Evolutionary conservation across 2,888 invertebrate species (phyloP).

Genomic region (Torymus texanus): DNA sequence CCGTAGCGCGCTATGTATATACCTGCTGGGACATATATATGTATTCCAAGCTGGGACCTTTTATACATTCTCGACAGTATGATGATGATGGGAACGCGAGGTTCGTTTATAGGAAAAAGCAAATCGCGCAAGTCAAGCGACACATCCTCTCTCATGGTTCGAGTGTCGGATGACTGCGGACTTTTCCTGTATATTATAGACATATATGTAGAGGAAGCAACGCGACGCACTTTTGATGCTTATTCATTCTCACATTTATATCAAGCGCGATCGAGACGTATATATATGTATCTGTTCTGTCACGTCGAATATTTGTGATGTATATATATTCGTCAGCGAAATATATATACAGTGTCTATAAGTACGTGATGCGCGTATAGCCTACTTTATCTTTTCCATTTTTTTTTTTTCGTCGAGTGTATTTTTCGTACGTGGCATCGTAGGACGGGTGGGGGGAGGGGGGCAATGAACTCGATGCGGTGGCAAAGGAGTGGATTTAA

Average conservation of each 20-base stretch:
- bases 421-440: no score
- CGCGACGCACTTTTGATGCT: background rate
- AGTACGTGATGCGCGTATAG: no score
- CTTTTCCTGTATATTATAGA: conserved; percentile 21
- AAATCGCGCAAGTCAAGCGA: conserved; percentile 43
- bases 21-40: conserved; percentile 33
- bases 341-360: no score
- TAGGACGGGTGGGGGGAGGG: no score
- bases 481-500: background rate
- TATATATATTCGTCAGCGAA: no score
- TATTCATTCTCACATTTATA: conserved; percentile 54
- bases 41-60: conserved; percentile 34
- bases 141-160: conserved; percentile 31
- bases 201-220: background rate
- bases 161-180: conserved; percentile 40
- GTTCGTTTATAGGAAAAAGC: conserved; percentile 23
- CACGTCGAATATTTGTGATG: no score
- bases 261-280: conserved; percentile 7
- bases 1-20: conserved; percentile 2
- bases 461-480: background rate
- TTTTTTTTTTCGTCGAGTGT: no score
- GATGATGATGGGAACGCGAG: conserved; percentile 32
- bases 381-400: no score
- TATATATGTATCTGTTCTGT: no score
- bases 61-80: background rate